Evolutionary conservation across 2,888 invertebrate species (phyloP), one percentile per base, ranked within the genome.

Genomic region (Salticus scenicus): DNA sequence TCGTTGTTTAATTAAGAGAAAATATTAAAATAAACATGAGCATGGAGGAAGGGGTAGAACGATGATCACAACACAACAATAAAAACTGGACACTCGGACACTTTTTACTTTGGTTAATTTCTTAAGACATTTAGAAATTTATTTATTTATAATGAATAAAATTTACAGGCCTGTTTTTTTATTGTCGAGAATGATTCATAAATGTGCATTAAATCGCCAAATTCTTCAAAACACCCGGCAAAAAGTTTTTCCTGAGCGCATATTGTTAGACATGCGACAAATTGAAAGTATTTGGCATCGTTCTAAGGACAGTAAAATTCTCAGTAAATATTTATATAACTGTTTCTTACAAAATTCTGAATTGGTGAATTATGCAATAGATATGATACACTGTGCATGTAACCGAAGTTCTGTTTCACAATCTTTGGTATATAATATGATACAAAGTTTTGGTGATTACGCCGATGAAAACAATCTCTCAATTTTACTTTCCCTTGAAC

Each of bases 291-390:
- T 63, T 0, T 84, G 77, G 77, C 51, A 37, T 20, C 66, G 57
- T 30, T 17, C 24, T 17, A 57, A 57, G 12, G 24, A 57, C 4
- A 24, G n/a, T 10, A 28, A 57, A n/a, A 17, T 14, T 27, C 42
- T 84, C 37, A 31, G 69, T 28, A 64, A 41, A 8, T 41, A 51
- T n/a, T 12, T 84, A 7, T 14, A 31, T 28, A 28, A 78, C 7
- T 77, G 77, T 67, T 84, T 66, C 69, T 28, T 20, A n/a, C 63
- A 66, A 66, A 77, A 69, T 57, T 41, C 66, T 14, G 57, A 24
- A 28, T 84, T 77, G 4, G 14, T 70, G 1, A 27, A 66, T 7
- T 67, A 84, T 33, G 27, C 31, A 27, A 10, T 69, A 20, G 66
- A 77, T 14, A 41, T 73, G 51, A 57, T 84, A 17, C 42, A 57